Conservation (phyloP, 2,113 vertebrate genomes). For the Phrynosoma platyrhinos region DNA sequence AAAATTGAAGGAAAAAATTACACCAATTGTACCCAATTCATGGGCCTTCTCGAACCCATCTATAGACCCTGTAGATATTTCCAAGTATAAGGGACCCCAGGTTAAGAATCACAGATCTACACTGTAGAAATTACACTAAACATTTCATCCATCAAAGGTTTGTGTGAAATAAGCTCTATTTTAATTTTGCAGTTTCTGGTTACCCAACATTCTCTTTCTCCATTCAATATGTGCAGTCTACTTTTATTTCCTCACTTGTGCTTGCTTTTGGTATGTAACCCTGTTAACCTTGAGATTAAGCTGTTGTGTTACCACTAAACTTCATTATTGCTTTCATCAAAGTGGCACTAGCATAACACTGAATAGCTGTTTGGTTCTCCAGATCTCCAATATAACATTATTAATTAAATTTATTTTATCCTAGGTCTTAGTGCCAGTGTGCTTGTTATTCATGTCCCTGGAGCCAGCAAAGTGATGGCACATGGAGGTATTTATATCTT, state of each 20-base stretch:
- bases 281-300: conserved; percentile 39
- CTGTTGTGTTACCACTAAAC: conserved; percentile 22
- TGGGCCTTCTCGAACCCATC: too few relatives aligned
- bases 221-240: conserved; percentile 4
- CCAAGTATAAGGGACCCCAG: too few relatives aligned
- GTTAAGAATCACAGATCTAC: too few relatives aligned
- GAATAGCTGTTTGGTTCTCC: conserved; percentile 3
- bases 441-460: not conserved
- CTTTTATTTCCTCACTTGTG: not conserved
- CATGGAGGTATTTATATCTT: not conserved
- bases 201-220: not conserved
- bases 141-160: conserved; percentile 28
- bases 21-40: too few relatives aligned
- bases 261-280: conserved; percentile 35
- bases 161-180: conserved; percentile 48
- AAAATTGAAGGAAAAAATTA: too few relatives aligned
- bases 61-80: too few relatives aligned
- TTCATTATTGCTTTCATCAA: conserved; percentile 40
- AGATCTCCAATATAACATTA: conserved; percentile 22
- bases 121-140: conserved; percentile 28
- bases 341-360: conserved; percentile 6
- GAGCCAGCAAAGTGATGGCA: not conserved
- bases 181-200: conserved; percentile 42
- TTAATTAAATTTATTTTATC: conserved; percentile 11
- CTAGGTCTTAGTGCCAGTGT: not conserved